phyloP scores from a whole-genome alignment of 1,140 invertebrate genomes.

The Dolichoris vasculosae region DNA sequence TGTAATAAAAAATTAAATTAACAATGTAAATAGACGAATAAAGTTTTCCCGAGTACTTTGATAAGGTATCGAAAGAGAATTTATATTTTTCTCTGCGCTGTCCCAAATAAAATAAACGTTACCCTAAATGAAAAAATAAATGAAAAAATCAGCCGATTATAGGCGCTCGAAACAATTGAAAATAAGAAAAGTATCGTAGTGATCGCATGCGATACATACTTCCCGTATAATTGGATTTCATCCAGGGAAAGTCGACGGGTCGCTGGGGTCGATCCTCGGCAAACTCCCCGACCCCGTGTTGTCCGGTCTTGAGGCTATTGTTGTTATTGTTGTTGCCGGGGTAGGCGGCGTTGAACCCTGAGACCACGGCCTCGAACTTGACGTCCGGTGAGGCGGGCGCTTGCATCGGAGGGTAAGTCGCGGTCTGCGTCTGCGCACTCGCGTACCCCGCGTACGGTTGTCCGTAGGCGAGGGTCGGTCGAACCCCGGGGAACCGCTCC shows the following conservation, averaged over 20 bases:
- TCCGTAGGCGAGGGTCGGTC: not conserved
- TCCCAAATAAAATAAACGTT: too few species aligned
- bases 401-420: not conserved
- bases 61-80: too few species aligned
- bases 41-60: too few species aligned
- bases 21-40: too few species aligned
- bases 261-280: conserved; percentile 47
- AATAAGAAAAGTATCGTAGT: not conserved
- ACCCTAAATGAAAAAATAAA: too few species aligned
- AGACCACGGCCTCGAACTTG: conserved; percentile 14
- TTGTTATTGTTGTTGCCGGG: conserved; percentile 49
- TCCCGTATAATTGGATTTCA: conserved; percentile 59
- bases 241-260: conserved; percentile 61
- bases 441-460: conserved; percentile 4
- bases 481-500: not conserved
- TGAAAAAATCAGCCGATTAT: too few species aligned
- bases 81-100: too few species aligned
- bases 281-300: conserved; percentile 47
- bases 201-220: conserved; percentile 50
- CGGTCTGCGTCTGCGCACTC: conserved; percentile 31
- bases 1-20: too few species aligned
- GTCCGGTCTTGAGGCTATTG: conserved; percentile 53
- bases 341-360: conserved; percentile 8
- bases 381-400: not conserved
- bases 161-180: too few species aligned